Evolutionary conservation across 2,888 invertebrate species (phyloP).

Genomic region (Lasioglossum malachurum): DNA sequence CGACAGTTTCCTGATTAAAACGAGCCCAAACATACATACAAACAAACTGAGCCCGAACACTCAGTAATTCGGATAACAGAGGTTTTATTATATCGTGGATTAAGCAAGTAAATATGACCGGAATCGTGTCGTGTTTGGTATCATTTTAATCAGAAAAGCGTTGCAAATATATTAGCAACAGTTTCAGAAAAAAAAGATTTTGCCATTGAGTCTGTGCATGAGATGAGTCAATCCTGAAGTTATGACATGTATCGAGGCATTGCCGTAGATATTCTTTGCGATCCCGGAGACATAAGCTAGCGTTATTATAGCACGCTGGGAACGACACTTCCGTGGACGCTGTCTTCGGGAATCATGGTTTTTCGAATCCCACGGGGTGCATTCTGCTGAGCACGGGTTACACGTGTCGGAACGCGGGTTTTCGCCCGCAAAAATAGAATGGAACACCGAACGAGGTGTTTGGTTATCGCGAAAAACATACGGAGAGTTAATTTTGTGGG

Average conservation of each 20-base stretch:
- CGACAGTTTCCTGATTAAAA: too few relatives aligned
- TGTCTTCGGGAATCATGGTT: not conserved
- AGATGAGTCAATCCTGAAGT: not conserved
- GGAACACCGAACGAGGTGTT: slow-evolving; percentile 3
- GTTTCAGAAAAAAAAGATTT: not conserved
- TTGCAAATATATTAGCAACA: not conserved
- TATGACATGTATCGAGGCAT: not conserved
- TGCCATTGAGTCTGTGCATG: too few relatives aligned
- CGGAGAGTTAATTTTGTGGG: slow-evolving; percentile 1
- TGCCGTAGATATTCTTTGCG: not conserved
- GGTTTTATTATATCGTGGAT: too few relatives aligned
- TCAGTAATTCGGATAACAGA: too few relatives aligned
- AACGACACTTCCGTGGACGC: not conserved
- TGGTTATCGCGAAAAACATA: slow-evolving; percentile 9
- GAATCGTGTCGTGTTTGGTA: too few relatives aligned
- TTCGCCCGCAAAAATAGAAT: slow-evolving; percentile 5
- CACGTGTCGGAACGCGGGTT: slow-evolving; percentile 4
- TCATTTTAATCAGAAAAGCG: not conserved
- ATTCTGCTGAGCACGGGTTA: not conserved
- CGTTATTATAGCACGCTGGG: not conserved
- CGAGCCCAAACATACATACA: too few relatives aligned
- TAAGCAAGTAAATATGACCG: too few relatives aligned
- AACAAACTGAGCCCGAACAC: too few relatives aligned
- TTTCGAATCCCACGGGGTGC: not conserved
- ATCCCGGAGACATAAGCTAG: not conserved